These are phyloP conservation scores for Thyatira batis DNA, from an alignment of 2,888 invertebrate genomes.

Conservation along the genomic window DNA sequence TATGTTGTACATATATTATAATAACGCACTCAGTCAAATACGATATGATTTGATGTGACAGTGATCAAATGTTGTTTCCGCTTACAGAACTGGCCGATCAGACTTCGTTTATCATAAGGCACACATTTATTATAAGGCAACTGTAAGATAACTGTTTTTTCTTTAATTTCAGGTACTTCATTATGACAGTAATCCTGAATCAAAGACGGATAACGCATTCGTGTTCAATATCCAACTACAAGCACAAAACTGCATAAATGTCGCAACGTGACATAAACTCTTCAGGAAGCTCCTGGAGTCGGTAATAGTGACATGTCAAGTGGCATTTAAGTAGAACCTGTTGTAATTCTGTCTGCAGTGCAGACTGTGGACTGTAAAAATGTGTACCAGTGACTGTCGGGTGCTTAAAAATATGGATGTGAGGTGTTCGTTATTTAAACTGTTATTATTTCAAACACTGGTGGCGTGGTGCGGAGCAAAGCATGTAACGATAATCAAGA, in stretches of 20 bases:
- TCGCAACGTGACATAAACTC: constrained; percentile 20
- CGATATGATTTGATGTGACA: constrained; percentile 37
- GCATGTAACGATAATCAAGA: constrained; percentile 52
- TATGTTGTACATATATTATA: background rate
- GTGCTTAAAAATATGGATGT: constrained; percentile 70
- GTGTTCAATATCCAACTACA: constrained; percentile 70
- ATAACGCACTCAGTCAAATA: constrained; percentile 10
- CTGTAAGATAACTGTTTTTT: constrained; percentile 23
- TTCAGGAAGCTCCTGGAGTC: constrained; percentile 24
- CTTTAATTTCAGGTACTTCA: constrained; percentile 69
- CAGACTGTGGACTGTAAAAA: constrained; percentile 26
- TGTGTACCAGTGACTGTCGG: constrained; percentile 59
- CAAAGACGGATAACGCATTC: constrained; percentile 57
- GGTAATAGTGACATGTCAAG: constrained; percentile 33
- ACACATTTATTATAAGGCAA: background rate
- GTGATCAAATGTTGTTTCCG: constrained; percentile 28
- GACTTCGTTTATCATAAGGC: background rate
- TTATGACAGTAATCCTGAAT: constrained; percentile 66
- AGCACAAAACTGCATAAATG: constrained; percentile 64
- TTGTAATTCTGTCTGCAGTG: constrained; percentile 7
- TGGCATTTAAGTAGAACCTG: constrained; percentile 25
- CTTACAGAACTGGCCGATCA: constrained; percentile 14
- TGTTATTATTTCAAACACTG: constrained; percentile 71
- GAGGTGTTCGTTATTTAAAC: constrained; percentile 71
- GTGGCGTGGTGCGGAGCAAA: constrained; percentile 71